Base-by-base conservation (phyloP, 1,140 invertebrate genomes). In the Brachionus koreanus region DNA sequence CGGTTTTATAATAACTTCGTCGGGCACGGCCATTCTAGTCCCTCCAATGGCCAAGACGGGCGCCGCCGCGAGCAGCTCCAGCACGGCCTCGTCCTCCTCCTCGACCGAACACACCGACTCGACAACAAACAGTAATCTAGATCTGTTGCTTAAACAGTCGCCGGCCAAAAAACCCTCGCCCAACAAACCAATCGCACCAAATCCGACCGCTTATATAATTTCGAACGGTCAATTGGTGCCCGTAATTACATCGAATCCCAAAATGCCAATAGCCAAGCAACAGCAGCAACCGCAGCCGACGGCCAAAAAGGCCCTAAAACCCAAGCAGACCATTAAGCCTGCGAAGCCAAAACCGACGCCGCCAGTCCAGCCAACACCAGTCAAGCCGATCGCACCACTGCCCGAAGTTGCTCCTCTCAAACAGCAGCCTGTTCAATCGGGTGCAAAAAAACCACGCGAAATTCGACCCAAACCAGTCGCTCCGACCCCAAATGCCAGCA, bases 1-100 rank as follows among this genome's bases (percentile, higher is more conserved):
- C 37, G 76, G 76, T 7, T 79, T 79, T 37, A 79, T 79, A n/a
- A 79, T 79, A 42, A 79, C 76, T 3, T 79, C 76, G 23, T 61
- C 23, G 37, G 76, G 76, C 10, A 61, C 61, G 0, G 76, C 76
- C 35, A 74, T 74, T 13, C 61, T 79, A 39, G 76, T 79, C 9
- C 76, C 76, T 25, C 76, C 76, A 3, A 79, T 79, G 76, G 4
- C 19, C n/a, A 65, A 57, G 39, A n/a, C 29, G 23, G 13, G 9
- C n/a, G n/a, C 33, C 37, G 4, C 23, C 23, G 10, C 35, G 23
- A 29, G 46, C 16, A 52, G 29, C 0, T 42, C 12, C 19, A 61
- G 46, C 7, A 16, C 76, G 7, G 9, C n/a, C 25, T 37, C 39
- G 6, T 23, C 39, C 0, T 5, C n/a, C n/a, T n/a, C 0, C 33